phyloP scores from a whole-genome alignment of 2,797 vertebrate genomes.

The Tauraco hartlaubi region DNA sequence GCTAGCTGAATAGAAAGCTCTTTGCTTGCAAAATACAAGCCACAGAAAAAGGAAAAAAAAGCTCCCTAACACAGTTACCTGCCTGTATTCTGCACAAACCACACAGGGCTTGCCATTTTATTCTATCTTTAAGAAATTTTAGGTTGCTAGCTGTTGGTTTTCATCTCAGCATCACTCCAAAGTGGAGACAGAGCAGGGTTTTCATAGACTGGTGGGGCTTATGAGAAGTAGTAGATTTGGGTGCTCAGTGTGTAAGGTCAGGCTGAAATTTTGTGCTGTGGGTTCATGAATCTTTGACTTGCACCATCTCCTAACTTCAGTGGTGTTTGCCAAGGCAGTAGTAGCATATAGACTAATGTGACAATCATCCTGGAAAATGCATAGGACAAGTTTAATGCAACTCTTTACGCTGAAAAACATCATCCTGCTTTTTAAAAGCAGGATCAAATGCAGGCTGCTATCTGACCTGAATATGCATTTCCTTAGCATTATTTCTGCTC shows the following conservation, averaged over 20 bases:
- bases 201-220: not conserved
- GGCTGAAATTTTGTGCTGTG: not conserved
- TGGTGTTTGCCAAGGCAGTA: not conserved
- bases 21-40: slow-evolving; percentile 1
- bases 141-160: not conserved
- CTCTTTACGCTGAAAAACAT: not conserved
- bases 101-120: not conserved
- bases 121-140: not conserved
- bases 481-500: not conserved
- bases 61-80: not conserved
- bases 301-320: not conserved
- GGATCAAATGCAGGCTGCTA: not conserved
- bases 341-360: not conserved
- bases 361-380: not conserved
- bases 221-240: not conserved
- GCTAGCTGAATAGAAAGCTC: not conserved
- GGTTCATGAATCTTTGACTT: not conserved
- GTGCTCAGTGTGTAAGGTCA: not conserved
- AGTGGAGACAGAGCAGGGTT: not conserved
- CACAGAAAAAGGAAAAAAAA: not conserved
- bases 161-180: not conserved
- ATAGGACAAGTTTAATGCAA: not conserved
- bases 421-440: not conserved
- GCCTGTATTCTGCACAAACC: not conserved
- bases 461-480: not conserved